Evolutionary conservation across 1,140 invertebrate species (phyloP).

Genomic region (Semibalanus balanoides): DNA sequence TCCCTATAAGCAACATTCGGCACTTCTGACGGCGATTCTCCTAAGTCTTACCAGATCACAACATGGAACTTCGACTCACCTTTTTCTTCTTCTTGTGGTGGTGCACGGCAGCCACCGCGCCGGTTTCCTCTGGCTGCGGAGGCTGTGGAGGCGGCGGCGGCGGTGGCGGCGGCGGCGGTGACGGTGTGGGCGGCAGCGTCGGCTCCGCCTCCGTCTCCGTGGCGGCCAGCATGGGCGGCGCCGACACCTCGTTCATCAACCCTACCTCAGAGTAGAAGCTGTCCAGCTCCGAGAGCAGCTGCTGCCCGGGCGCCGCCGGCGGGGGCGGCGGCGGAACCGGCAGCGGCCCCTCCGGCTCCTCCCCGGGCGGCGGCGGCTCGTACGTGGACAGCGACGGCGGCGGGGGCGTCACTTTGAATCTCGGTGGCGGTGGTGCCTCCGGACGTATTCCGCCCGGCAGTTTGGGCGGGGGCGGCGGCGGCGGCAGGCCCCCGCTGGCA

Average conservation of each 20-base stretch:
- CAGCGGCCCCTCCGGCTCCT: conserved; percentile 29
- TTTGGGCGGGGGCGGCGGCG: background rate
- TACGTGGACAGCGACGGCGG: conserved; percentile 15
- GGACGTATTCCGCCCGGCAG: background rate
- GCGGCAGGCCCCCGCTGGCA: background rate
- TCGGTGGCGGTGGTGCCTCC: background rate
- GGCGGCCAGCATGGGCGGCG: too few species aligned
- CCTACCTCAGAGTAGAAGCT: conserved; percentile 47
- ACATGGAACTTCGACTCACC: too few species aligned
- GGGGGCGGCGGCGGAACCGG: background rate
- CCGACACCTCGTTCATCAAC: conserved; percentile 18
- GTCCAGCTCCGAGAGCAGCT: conserved; percentile 33
- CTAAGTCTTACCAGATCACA: too few species aligned
- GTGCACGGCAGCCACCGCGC: background rate
- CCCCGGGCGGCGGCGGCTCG: conserved; percentile 38
- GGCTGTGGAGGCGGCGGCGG: conserved; percentile 15
- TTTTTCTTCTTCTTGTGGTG: conserved; percentile 38
- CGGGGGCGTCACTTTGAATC: background rate
- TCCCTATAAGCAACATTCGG: too few species aligned
- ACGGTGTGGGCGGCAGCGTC: background rate
- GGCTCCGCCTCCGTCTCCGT: too few species aligned
- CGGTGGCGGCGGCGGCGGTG: conserved; percentile 20
- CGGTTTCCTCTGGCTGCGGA: background rate
- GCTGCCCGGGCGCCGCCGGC: too few species aligned
- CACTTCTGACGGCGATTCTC: too few species aligned